A percentile compares a stretch with the other conserved stretches of the same genome.
Conservation (phyloP, 2,888 invertebrate species). For the Teleiodes luculella region DNA sequence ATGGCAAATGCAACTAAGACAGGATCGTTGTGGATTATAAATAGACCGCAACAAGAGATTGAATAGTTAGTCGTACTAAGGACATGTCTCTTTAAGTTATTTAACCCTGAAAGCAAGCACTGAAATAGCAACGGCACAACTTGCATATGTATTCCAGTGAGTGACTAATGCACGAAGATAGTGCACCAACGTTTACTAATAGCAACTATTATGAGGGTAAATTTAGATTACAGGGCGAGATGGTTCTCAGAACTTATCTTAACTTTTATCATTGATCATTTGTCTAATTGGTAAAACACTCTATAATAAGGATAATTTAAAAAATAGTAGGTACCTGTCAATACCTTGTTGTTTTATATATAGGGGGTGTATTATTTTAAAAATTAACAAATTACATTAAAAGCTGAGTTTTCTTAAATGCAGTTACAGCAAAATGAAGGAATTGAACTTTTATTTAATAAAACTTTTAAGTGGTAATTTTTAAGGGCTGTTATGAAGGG, state of each 20-base stretch:
- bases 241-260: neutral
- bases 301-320: conserved; percentile 22
- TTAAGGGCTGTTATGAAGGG: no score
- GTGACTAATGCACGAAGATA: conserved; percentile 42
- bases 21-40: conserved; percentile 51
- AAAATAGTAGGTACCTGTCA: conserved; percentile 8
- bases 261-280: conserved; percentile 17
- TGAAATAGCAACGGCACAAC: conserved; percentile 60
- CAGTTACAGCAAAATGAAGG: no score
- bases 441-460: no score
- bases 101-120: conserved; percentile 71
- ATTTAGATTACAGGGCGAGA: conserved; percentile 15
- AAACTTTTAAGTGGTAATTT: no score
- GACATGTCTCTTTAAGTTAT: conserved; percentile 63
- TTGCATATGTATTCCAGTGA: conserved; percentile 44
- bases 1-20: conserved; percentile 13
- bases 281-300: no score
- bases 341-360: no score
- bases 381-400: no score
- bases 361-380: no score
- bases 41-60: conserved; percentile 34
- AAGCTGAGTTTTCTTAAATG: no score
- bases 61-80: conserved; percentile 36
- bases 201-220: conserved; percentile 38
- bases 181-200: conserved; percentile 4